Percentiles rank a stretch among this genome's conserved stretches.
Evolutionary conservation across 2,888 invertebrate species (phyloP).

Genomic region (Sarcophaga variegata): DNA sequence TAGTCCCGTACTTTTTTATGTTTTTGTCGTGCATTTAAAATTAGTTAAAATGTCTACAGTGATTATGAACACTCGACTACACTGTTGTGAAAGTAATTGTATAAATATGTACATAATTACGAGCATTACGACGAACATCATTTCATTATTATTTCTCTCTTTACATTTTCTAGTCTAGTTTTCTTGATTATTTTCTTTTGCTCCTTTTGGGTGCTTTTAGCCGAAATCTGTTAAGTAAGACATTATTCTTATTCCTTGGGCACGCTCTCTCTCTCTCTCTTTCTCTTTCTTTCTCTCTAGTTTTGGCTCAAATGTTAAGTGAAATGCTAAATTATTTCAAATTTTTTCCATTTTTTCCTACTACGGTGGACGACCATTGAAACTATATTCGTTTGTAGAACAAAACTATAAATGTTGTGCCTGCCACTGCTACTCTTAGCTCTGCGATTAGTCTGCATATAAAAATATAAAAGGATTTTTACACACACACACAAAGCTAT

Average conservation of each 20-base stretch:
- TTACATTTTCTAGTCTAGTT: background rate
- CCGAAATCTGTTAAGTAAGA: conserved; percentile 49
- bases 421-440: background rate
- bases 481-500: too few relatives aligned
- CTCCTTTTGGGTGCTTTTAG: background rate
- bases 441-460: too few relatives aligned
- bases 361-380: conserved; percentile 23
- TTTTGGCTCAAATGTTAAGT: conserved; percentile 50
- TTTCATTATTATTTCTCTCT: conserved; percentile 28
- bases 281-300: background rate
- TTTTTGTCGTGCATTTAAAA: conserved; percentile 12
- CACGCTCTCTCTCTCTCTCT: background rate
- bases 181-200: conserved; percentile 2
- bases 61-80: conserved; percentile 38
- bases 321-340: conserved; percentile 58
- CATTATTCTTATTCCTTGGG: conserved; percentile 50
- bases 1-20: background rate
- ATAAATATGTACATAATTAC: conserved; percentile 47
- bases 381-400: conserved; percentile 30
- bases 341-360: background rate
- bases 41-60: conserved; percentile 30
- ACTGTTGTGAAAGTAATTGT: conserved; percentile 30
- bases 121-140: conserved; percentile 36
- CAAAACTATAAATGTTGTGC: conserved; percentile 24
- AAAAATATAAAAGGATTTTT: too few relatives aligned